phyloP scores from a whole-genome alignment of 1,140 invertebrate genomes.

The Drosophila bocki region DNA sequence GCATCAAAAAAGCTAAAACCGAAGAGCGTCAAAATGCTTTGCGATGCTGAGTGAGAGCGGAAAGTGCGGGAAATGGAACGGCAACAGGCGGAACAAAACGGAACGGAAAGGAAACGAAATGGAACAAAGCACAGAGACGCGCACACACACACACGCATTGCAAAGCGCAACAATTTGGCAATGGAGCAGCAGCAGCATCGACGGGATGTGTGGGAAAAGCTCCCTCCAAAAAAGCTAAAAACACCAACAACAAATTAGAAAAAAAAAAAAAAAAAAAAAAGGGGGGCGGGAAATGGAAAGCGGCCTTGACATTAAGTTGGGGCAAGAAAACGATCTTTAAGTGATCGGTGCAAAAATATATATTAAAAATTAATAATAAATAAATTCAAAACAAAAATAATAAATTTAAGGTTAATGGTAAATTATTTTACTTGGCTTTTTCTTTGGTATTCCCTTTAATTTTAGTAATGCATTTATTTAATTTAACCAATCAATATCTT shows the following conservation, averaged over 20 bases:
- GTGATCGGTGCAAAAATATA: neutral
- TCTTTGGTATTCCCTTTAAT: too few species aligned
- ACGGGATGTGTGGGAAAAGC: conserved; percentile 23
- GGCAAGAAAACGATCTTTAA: neutral
- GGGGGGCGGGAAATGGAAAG: neutral
- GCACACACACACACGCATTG: conserved; percentile 9
- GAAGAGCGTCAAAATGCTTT: conserved; percentile 21
- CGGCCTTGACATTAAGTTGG: conserved; percentile 11
- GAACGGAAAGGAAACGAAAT: conserved; percentile 7
- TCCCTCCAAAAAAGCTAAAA: conserved; percentile 19
- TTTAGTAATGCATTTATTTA: too few species aligned
- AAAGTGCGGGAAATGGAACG: conserved; percentile 59
- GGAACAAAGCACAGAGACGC: conserved; percentile 9
- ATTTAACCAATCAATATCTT: neutral
- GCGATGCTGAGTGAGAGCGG: conserved; percentile 32
- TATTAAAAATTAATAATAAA: too few species aligned
- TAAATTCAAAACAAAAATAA: too few species aligned
- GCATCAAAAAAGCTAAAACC: conserved; percentile 20
- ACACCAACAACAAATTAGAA: conserved; percentile 9
- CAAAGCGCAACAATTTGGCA: conserved; percentile 64
- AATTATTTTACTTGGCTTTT: too few species aligned
- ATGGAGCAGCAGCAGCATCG: conserved; percentile 42
- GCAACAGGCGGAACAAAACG: conserved; percentile 55
- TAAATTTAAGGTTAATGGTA: too few species aligned
- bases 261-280: conserved; percentile 7